Evolutionary conservation across 2,888 invertebrate genomes (phyloP).

Genomic region (Nymphalis c-album): DNA sequence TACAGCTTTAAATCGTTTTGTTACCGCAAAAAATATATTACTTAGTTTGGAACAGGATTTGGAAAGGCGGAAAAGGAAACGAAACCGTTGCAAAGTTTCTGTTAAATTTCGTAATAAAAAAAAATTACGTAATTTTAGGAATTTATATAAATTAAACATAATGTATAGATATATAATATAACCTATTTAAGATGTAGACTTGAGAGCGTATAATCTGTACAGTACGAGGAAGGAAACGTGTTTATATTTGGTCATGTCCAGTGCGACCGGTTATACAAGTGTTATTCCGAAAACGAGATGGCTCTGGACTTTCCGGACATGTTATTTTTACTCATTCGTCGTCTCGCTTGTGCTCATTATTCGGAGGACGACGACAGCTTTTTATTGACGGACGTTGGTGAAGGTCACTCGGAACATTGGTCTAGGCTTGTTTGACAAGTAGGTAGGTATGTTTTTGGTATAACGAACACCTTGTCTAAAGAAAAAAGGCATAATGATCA

Average conservation of each 20-base stretch:
- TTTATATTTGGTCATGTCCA: slow-evolving; percentile 70
- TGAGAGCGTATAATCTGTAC: slow-evolving; percentile 45
- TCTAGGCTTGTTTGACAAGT: slow-evolving; percentile 47
- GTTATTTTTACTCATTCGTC: slow-evolving; percentile 51
- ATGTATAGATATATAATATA: not conserved
- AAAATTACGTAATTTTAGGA: slow-evolving; percentile 14
- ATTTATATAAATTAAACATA: not conserved
- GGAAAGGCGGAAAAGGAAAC: slow-evolving; percentile 33
- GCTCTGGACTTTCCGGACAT: slow-evolving; percentile 75
- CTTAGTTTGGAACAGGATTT: slow-evolving; percentile 28
- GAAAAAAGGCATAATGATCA: slow-evolving; percentile 10
- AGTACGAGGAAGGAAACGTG: slow-evolving; percentile 76
- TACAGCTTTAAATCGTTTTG: slow-evolving; percentile 1
- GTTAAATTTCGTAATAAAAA: slow-evolving; percentile 5
- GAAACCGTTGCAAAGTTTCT: slow-evolving; percentile 11
- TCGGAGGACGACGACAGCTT: slow-evolving; percentile 59
- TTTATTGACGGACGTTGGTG: slow-evolving; percentile 63
- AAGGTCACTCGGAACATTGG: slow-evolving; percentile 71
- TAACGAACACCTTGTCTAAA: slow-evolving; percentile 20
- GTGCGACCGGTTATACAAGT: slow-evolving; percentile 76
- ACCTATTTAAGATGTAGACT: slow-evolving; percentile 22
- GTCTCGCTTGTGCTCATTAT: slow-evolving; percentile 53
- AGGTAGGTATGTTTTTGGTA: slow-evolving; percentile 13
- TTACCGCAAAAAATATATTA: not conserved
- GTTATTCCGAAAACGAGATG: slow-evolving; percentile 78